These are phyloP conservation scores for Ianthella basta DNA, from an alignment of 37 sponge, comb jelly and placozoan genomes.

Conservation along the genomic window DNA sequence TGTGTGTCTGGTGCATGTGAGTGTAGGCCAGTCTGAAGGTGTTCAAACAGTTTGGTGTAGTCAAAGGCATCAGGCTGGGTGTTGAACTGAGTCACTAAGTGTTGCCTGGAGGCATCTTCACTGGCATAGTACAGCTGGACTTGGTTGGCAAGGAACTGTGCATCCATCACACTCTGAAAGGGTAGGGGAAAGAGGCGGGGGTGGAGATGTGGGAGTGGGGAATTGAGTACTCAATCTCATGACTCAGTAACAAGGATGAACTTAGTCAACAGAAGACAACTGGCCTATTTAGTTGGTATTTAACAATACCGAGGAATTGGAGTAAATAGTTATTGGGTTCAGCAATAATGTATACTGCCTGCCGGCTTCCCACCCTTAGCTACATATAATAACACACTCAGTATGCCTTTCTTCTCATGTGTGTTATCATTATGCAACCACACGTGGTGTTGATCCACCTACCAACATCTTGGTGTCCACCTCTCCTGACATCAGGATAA, in stretches of 20 bases:
- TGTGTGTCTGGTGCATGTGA: neutral
- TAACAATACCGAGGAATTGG: no score
- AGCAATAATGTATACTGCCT: no score
- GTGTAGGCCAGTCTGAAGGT: slow-evolving; percentile 14
- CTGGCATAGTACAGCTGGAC: slow-evolving; percentile 73
- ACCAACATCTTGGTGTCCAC: slow-evolving; percentile 45
- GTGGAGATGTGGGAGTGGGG: no score
- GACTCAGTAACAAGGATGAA: no score
- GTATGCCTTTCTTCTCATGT: no score
- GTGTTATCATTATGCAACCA: no score
- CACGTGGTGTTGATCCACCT: neutral
- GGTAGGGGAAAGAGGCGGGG: neutral
- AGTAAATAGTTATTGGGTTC: no score
- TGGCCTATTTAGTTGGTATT: no score
- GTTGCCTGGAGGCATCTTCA: slow-evolving; percentile 19
- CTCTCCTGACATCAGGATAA: slow-evolving; percentile 76
- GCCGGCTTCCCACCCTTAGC: no score
- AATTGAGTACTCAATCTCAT: no score
- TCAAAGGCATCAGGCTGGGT: slow-evolving; percentile 64
- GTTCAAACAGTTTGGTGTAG: slow-evolving; percentile 51
- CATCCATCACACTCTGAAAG: slow-evolving; percentile 54
- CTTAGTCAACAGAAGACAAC: no score
- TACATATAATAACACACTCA: no score
- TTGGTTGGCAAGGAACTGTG: slow-evolving; percentile 79
- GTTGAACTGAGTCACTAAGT: slow-evolving; percentile 58